These are phyloP conservation scores for Ciconia boyciana DNA, from an alignment of 2,113 vertebrate genomes.

Conservation along the genomic window DNA sequence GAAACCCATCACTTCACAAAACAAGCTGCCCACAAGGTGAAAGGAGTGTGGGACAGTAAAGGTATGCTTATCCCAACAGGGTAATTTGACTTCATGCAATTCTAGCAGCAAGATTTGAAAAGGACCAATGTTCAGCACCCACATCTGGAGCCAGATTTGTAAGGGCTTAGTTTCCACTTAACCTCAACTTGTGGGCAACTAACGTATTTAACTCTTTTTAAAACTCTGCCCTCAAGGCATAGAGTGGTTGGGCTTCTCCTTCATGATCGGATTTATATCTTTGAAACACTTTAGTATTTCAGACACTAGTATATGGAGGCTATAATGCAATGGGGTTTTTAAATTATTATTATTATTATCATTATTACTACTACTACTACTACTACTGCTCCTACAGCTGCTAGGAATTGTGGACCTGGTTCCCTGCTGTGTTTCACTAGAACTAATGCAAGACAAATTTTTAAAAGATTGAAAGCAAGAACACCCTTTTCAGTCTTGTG, in stretches of 20 bases:
- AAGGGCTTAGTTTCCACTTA: not conserved
- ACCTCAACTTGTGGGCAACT: not conserved
- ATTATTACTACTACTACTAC: no score
- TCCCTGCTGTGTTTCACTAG: not conserved
- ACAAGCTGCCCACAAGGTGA: not conserved
- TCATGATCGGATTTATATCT: not conserved
- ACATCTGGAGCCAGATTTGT: not conserved
- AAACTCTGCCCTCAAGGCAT: not conserved
- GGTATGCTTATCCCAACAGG: not conserved
- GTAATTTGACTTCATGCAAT: not conserved
- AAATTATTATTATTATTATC: not conserved
- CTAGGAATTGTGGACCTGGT: not conserved
- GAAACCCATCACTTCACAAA: not conserved
- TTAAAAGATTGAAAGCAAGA: not conserved
- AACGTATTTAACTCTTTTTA: not conserved
- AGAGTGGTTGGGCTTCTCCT: not conserved
- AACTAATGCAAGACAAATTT: not conserved
- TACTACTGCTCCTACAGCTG: not conserved
- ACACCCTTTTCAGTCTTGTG: not conserved
- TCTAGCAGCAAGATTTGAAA: not conserved
- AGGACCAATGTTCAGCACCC: not conserved
- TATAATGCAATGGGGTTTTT: not conserved
- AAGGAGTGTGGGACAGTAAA: not conserved
- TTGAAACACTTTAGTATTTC: not conserved
- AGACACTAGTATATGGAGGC: not conserved